These are phyloP conservation scores for Falco cherrug DNA, from an alignment of 2,797 vertebrate species.

Conservation along the genomic window DNA sequence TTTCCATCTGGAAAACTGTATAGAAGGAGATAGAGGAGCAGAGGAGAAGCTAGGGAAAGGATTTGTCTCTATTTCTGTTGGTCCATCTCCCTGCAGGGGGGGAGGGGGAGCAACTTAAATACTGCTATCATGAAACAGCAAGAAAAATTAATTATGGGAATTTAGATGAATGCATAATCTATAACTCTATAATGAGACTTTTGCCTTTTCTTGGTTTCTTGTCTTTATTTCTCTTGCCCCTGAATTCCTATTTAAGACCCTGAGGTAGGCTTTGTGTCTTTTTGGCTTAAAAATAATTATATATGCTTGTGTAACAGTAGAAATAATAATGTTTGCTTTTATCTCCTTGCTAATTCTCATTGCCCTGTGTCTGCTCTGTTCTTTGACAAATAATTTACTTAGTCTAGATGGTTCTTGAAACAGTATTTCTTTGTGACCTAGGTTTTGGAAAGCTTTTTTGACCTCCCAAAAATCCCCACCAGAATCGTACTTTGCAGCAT, in stretches of 20 bases:
- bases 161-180: background rate
- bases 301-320: background rate
- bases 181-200: background rate
- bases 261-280: background rate
- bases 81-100: accelerated
- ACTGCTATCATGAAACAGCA: background rate
- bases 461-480: background rate
- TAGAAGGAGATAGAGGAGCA: background rate
- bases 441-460: background rate
- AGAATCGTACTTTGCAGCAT: background rate
- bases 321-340: background rate
- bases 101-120: background rate
- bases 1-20: background rate
- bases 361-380: background rate
- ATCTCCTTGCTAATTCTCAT: background rate
- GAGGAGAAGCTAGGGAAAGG: background rate
- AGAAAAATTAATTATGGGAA: background rate
- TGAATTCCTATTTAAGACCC: background rate
- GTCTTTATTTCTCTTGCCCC: background rate
- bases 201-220: background rate
- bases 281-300: background rate
- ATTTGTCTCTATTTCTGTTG: background rate
- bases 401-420: background rate
- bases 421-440: background rate
- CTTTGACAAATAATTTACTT: background rate